Conservation (phyloP, 2,888 invertebrate species). For the Rapana venosa region DNA sequence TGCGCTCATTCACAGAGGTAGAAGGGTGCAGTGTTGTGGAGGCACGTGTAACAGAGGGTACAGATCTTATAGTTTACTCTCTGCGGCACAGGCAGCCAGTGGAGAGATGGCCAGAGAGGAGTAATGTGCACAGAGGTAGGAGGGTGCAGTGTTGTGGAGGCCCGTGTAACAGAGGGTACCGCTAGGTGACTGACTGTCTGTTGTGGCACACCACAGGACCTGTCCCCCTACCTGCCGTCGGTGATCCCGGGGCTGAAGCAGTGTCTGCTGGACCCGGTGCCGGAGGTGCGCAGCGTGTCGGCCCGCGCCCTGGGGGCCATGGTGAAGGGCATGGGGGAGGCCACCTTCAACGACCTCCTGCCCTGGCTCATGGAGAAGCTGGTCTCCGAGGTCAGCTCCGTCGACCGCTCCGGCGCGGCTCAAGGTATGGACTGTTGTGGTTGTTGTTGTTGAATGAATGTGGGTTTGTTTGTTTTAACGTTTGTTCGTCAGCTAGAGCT, state of each 20-base stretch:
- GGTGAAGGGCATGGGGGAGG: conserved; percentile 98
- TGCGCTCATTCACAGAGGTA: no score
- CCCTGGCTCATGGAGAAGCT: conserved; percentile 99
- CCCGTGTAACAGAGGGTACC: no score
- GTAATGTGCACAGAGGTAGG: no score
- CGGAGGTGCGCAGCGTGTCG: conserved; percentile 97
- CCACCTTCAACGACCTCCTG: conserved; percentile 95
- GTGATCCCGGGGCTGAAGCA: conserved; percentile 98
- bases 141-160: no score
- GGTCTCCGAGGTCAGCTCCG: conserved; percentile 95
- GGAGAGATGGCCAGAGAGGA: no score
- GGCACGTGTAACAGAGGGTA: no score
- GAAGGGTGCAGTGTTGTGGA: no score
- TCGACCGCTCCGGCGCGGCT: conserved; percentile 82
- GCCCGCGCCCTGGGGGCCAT: conserved; percentile 97
- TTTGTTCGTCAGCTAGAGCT: no score
- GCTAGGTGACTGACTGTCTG: no score
- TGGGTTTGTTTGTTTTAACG: no score
- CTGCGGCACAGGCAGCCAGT: no score
- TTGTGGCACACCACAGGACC: conserved; percentile 84
- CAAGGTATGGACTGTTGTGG: conserved; percentile 66
- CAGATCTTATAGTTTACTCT: no score
- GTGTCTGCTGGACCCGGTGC: conserved; percentile 97
- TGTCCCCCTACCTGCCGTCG: conserved; percentile 95
- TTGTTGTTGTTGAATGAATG: background rate